Conservation (phyloP, 2,888 invertebrate genomes). For the Synergus laeviventris region DNA sequence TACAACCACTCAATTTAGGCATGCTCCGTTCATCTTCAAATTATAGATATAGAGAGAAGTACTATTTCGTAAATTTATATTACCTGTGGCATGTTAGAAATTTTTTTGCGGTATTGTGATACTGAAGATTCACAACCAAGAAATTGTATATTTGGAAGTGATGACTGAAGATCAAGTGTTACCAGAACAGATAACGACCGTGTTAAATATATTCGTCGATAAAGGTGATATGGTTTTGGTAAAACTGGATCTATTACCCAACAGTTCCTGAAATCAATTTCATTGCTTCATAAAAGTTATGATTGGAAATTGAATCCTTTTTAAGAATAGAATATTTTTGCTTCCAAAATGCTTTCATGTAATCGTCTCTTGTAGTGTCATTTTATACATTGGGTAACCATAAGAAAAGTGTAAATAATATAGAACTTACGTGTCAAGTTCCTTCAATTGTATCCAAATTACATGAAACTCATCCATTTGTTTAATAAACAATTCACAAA, state of each 20-base stretch:
- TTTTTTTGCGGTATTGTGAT: slow-evolving; percentile 53
- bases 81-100: slow-evolving; percentile 2
- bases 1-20: not conserved
- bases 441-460: slow-evolving; percentile 63
- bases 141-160: slow-evolving; percentile 68
- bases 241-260: slow-evolving; percentile 69
- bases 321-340: too few species aligned
- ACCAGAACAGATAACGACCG: slow-evolving; percentile 65
- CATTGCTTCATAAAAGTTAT: not conserved
- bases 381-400: not conserved
- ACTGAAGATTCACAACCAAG: slow-evolving; percentile 66
- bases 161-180: slow-evolving; percentile 64
- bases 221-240: slow-evolving; percentile 69
- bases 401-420: not conserved
- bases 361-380: too few species aligned
- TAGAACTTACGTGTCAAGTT: slow-evolving; percentile 67
- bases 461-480: slow-evolving; percentile 60
- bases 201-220: slow-evolving; percentile 69
- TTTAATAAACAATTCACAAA: slow-evolving; percentile 59
- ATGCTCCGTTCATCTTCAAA: too few species aligned
- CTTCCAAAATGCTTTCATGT: too few species aligned
- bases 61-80: not conserved
- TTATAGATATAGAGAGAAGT: too few species aligned
- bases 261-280: slow-evolving; percentile 63
- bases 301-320: not conserved